These are phyloP conservation scores for Drosophila littoralis DNA, from an alignment of 1,140 invertebrate genomes.

Conservation along the genomic window DNA sequence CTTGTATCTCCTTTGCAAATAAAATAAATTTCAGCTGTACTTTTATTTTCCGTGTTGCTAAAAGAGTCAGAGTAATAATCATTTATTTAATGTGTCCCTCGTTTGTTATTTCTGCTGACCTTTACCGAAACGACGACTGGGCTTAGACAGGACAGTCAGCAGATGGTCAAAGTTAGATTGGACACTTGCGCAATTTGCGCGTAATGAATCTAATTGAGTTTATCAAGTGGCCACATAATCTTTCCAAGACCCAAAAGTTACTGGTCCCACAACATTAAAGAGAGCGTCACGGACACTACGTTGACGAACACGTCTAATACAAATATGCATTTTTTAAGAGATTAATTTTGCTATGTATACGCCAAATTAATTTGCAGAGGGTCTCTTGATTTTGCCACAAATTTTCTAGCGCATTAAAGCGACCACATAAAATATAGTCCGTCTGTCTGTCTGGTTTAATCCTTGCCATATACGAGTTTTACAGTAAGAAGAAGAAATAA, in stretches of 20 bases:
- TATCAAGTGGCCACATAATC: slow-evolving; percentile 54
- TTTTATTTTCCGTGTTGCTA: slow-evolving; percentile 66
- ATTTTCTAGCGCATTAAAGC: no score
- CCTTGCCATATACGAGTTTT: no score
- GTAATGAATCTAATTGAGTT: slow-evolving; percentile 78
- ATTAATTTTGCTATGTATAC: no score
- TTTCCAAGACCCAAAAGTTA: neutral
- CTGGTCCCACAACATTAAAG: neutral
- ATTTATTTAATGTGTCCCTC: slow-evolving; percentile 76
- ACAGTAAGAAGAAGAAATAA: no score
- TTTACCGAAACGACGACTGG: slow-evolving; percentile 11
- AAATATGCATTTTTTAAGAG: no score
- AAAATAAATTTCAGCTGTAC: slow-evolving; percentile 67
- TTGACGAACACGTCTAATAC: neutral
- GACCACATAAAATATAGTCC: no score
- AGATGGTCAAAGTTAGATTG: slow-evolving; percentile 81
- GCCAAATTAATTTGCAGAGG: no score
- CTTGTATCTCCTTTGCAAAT: slow-evolving; percentile 59
- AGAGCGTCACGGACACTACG: neutral
- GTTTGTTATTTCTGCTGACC: slow-evolving; percentile 77
- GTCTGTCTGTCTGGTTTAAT: no score
- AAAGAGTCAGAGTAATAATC: slow-evolving; percentile 63
- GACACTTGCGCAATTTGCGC: slow-evolving; percentile 72
- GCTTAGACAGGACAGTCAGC: slow-evolving; percentile 3
- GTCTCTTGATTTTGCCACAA: no score